Base-by-base conservation (phyloP, 2,888 invertebrate genomes). In the Harmothoe impar region DNA sequence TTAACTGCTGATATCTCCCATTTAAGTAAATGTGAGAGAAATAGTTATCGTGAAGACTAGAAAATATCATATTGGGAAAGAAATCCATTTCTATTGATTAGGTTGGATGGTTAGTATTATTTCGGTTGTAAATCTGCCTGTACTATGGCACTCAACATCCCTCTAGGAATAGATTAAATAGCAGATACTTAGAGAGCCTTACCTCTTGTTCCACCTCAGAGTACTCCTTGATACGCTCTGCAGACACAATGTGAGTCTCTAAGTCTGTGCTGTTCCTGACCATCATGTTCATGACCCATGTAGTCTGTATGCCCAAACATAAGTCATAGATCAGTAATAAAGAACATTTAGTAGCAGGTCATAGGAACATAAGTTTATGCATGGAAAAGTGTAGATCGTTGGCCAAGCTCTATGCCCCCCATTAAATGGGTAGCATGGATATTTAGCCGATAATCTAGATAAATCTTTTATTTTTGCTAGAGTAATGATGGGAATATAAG, bases 141-240 rank as follows among this genome's bases (percentile, higher is more conserved):
- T 62, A 3, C 62, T n/a, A 62, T 62, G n/a, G 20, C 20, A n/a
- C 15, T 5, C 1, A 3, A n/a, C 1, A n/a, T 15, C 7, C 3
- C 62, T 62, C 15, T 62, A 12, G n/a, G n/a, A n/a, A n/a, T n/a
- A n/a, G n/a, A n/a, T n/a, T n/a, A n/a, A n/a, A n/a, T n/a, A n/a
- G n/a, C n/a, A n/a, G n/a, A n/a, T n/a, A n/a, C n/a, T n/a, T n/a
- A n/a, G 15, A 62, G 20, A 62, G 20, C 62, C 62, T n/a, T 1
- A 90, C 90, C 90, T 90, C 90, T 56, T 43, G 52, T 54, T 15
- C 10, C 5, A 90, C 84, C 35, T 90, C 81, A 0, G 81, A 77
- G 84, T 90, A 90, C n/a, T 84, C 90, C 33, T 90, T 77, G 33
- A 90, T 81, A 23, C 90, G 72, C 51, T 90, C 90, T 12, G 78